Base-by-base conservation (phyloP, 1,140 invertebrate species). In the Neodiprion lecontei region DNA sequence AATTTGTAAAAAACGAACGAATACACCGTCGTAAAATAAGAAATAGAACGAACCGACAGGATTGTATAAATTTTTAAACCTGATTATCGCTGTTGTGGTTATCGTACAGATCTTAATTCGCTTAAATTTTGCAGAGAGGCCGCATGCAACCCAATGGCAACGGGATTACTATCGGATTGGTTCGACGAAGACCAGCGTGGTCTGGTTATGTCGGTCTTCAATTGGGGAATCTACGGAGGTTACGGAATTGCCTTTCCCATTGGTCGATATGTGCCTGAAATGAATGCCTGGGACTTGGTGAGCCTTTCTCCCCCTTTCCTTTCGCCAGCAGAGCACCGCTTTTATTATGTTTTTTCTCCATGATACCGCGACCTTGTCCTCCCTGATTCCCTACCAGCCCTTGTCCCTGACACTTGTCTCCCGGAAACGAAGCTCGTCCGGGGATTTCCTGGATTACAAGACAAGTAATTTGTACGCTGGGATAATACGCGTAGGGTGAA, bases 171-270 rank as follows among this genome's bases (percentile, higher is more conserved):
- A 14, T 95, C 95, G 0, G 96, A 98, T 82, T 92, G 96, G 79
- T 96, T 96, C 80, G 91, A 92, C 0, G 94, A 95, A 85, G 90
- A 94, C 72, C 93, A 95, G 77, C 91, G 96, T 76, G 97, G 95
- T 9, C 87, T 97, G 12, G 96, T 97, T 1, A 93, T 98, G 90
- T 96, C 96, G 1, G 93, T 98, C 72, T 98, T 98, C 88, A 98
- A 98, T 87, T 98, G 96, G 96, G 97, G 97, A 49, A 98, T 98
- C 77, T 98, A 98, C 82, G 95, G 96, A 23, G 97, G 96, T 11
- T 98, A 97, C 78, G 96, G 96, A 65, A 93, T 98, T 68, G 95
- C 96, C 10, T 98, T 97, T 84, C 96, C 96, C 0, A 92, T 98
- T 21, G 96, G 96, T 1, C 92, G 96, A 77, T 97, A 97, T 80